phyloP scores from a whole-genome alignment of 2,888 invertebrate species.

The Diabrotica balteata region DNA sequence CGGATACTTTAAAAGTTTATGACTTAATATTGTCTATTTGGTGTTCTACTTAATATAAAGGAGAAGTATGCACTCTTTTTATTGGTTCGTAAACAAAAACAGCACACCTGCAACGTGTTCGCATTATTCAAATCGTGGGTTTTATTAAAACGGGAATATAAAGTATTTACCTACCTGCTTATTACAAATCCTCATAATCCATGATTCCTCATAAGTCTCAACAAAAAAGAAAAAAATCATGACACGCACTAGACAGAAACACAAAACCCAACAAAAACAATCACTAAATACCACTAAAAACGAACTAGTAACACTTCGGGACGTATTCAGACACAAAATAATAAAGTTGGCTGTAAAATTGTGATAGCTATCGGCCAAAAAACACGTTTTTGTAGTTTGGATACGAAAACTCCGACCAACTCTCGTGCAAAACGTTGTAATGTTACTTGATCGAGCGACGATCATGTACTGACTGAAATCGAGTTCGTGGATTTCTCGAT shows the following conservation, averaged over 20 bases:
- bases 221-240: slow-evolving; percentile 27
- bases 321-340: slow-evolving; percentile 30
- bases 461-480: slow-evolving; percentile 37
- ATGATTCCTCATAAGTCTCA: slow-evolving; percentile 24
- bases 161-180: slow-evolving; percentile 30
- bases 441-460: slow-evolving; percentile 29
- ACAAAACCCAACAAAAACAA: slow-evolving; percentile 35
- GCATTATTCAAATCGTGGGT: no score
- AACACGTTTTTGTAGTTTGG: slow-evolving; percentile 34
- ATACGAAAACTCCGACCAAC: slow-evolving; percentile 27
- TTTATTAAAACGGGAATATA: no score
- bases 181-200: slow-evolving; percentile 38
- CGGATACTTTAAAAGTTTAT: no score
- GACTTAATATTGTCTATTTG: no score
- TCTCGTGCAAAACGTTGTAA: slow-evolving; percentile 10
- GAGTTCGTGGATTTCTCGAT: slow-evolving; percentile 21
- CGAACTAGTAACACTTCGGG: slow-evolving; percentile 34
- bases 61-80: no score
- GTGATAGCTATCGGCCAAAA: slow-evolving; percentile 32
- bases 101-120: no score
- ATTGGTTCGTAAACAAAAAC: no score
- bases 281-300: slow-evolving; percentile 33
- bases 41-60: no score
- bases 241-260: slow-evolving; percentile 30
- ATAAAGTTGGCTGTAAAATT: slow-evolving; percentile 28